These are phyloP conservation scores for Phallusia fumigata DNA, from an alignment of 23 tunicate genomes.

Conservation along the genomic window DNA sequence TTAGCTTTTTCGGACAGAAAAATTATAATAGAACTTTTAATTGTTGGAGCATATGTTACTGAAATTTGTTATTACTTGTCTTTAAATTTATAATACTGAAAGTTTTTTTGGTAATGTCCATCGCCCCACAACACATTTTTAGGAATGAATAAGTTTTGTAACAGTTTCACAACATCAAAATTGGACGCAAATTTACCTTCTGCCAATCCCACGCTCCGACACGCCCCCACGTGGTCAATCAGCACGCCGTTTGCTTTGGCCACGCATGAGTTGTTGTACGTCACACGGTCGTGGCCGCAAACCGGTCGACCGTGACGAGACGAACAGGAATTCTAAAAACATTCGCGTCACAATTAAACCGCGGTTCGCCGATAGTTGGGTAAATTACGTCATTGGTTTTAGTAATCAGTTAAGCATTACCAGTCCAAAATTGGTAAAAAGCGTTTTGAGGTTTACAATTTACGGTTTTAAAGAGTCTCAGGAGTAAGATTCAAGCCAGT, in stretches of 20 bases:
- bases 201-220: constrained; percentile 15
- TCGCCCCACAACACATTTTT: background rate
- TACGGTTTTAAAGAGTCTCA: no score
- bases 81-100: background rate
- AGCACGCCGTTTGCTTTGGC: constrained; percentile 56
- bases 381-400: no score
- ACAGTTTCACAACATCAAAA: background rate
- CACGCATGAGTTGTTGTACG: constrained; percentile 70
- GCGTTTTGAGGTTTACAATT: no score
- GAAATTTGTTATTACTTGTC: background rate
- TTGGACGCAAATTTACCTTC: background rate
- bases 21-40: no score
- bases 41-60: background rate
- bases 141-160: no score
- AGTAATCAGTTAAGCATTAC: no score
- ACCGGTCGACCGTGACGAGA: constrained; percentile 32
- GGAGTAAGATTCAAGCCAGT: no score
- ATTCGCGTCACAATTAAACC: background rate
- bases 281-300: constrained; percentile 74
- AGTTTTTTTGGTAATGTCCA: no score
- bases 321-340: constrained; percentile 25
- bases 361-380: no score
- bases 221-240: constrained; percentile 52
- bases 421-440: no score
- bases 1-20: no score